phyloP scores from a whole-genome alignment of 2,113 vertebrate genomes.

The Cisticola juncidis region DNA sequence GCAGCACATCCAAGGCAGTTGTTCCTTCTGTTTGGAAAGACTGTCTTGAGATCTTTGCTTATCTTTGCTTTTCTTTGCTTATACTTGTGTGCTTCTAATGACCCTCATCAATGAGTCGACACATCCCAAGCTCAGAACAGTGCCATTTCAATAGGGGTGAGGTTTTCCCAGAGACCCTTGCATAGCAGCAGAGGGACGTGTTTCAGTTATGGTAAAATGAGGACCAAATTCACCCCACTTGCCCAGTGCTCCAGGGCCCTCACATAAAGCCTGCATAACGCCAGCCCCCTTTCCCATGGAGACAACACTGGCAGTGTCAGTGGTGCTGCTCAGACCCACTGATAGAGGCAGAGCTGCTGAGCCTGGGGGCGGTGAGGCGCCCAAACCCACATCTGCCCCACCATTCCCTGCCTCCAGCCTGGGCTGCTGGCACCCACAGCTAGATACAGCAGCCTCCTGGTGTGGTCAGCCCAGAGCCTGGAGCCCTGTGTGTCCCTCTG shows the following conservation, averaged over 20 bases:
- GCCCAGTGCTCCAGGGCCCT: not conserved
- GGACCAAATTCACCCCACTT: not conserved
- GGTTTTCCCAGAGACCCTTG: not conserved
- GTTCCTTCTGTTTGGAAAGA: not conserved
- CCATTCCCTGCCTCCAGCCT: not conserved
- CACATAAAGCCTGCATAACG: not conserved
- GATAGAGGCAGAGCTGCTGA: not conserved
- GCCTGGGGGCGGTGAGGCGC: fast-evolving
- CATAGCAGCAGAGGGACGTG: fast-evolving
- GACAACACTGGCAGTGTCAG: fast-evolving
- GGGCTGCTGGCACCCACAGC: not conserved
- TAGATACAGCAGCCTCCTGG: not conserved
- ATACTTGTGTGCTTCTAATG: not conserved
- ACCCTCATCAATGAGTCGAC: not conserved
- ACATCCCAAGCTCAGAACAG: not conserved
- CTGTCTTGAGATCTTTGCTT: not conserved
- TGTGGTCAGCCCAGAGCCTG: not conserved
- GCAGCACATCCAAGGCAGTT: not conserved
- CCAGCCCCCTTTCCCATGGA: not conserved
- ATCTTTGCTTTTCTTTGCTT: not conserved
- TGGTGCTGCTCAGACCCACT: not conserved
- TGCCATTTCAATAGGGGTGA: not conserved
- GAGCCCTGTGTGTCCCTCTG: not conserved
- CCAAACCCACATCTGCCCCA: fast-evolving
- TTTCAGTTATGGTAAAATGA: not conserved